Conservation (phyloP, 2,888 invertebrate genomes). For the Sylvicola cinctus region DNA sequence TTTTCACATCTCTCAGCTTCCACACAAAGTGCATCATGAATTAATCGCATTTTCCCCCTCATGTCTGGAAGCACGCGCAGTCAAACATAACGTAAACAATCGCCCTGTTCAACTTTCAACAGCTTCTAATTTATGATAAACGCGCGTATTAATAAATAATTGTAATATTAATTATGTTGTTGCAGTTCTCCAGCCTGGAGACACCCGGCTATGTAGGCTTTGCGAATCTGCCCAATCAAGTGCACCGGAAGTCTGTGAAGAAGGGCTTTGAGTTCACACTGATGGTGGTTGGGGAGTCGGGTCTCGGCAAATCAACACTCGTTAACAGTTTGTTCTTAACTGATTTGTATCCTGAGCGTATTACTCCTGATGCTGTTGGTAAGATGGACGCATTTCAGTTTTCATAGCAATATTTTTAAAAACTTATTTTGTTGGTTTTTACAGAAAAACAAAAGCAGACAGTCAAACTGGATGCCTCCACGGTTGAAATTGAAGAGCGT, state of each 20-base stretch:
- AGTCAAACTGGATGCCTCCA: conserved; percentile 83
- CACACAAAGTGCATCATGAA: too few relatives aligned
- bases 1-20: too few relatives aligned
- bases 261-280: conserved; percentile 95
- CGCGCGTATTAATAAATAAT: not conserved
- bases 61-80: too few relatives aligned
- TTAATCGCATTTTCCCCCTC: too few relatives aligned
- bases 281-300: conserved; percentile 87
- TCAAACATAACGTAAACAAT: too few relatives aligned
- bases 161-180: conserved; percentile 10
- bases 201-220: conserved; percentile 58
- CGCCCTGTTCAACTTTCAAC: too few relatives aligned
- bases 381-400: conserved; percentile 16
- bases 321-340: conserved; percentile 89
- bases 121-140: too few relatives aligned
- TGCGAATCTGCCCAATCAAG: conserved; percentile 90
- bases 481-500: conserved; percentile 89
- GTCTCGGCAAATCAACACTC: conserved; percentile 86
- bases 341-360: conserved; percentile 83
- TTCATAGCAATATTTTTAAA: conserved; percentile 2
- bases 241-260: conserved; percentile 91
- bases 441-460: conserved; percentile 80
- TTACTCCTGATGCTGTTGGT: conserved; percentile 76
- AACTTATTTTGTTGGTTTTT: conserved; percentile 7
- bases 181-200: conserved; percentile 63